Evolutionary conservation across 2,113 vertebrate species (phyloP).

Genomic region (Baryphthengus martii): DNA sequence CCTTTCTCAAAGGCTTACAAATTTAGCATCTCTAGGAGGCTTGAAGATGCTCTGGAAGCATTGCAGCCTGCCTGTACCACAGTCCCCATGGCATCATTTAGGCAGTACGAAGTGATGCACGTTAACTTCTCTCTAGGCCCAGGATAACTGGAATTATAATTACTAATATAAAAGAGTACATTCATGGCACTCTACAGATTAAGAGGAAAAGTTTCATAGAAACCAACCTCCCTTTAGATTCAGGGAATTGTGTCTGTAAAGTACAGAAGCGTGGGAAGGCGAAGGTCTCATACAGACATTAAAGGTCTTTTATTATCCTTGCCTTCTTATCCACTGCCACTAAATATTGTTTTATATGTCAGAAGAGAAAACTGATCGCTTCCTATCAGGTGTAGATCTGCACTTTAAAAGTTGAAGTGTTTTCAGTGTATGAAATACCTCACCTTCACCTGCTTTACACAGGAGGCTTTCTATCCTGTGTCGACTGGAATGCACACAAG

Average conservation of each 20-base stretch:
- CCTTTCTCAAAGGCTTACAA: not conserved
- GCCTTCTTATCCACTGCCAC: not conserved
- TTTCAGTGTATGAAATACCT: not conserved
- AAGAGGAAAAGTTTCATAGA: not conserved
- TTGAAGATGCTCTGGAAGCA: not conserved
- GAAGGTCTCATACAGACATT: not conserved
- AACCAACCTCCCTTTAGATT: not conserved
- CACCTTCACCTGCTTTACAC: not conserved
- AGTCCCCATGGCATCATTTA: not conserved
- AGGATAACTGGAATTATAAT: not conserved
- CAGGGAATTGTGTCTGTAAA: not conserved
- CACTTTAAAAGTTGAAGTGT: not conserved
- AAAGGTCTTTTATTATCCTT: not conserved
- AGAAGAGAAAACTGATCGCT: not conserved
- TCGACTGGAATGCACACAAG: not conserved
- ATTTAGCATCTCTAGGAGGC: not conserved
- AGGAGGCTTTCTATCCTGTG: not conserved
- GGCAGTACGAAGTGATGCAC: not conserved
- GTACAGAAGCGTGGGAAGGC: not conserved
- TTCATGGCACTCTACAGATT: not conserved
- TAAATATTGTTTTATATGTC: not conserved
- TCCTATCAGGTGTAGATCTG: not conserved
- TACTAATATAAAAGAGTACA: not conserved
- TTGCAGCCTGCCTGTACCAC: not conserved
- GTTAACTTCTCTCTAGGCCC: not conserved